Conservation (phyloP, 2,113 vertebrate species). For the Plectropomus leopardus region DNA sequence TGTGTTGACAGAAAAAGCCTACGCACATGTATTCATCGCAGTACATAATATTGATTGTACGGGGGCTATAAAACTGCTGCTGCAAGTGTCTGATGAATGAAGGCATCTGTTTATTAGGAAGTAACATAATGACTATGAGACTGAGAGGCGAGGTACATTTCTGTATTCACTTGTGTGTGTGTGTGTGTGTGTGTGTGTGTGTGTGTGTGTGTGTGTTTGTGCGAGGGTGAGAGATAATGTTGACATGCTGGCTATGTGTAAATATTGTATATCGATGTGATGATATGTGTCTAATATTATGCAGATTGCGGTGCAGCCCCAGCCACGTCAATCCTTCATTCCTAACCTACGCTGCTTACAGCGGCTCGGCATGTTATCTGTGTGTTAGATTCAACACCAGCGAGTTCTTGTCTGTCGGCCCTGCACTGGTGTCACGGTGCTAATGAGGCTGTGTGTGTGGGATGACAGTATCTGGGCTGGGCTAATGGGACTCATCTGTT, state of each 20-base stretch:
- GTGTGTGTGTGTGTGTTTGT: conserved; percentile 51
- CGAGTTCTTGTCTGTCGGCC: conserved; percentile 73
- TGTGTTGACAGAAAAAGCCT: conserved; percentile 26
- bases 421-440: conserved; percentile 72
- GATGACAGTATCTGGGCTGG: conserved; percentile 81
- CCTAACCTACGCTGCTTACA: conserved; percentile 54
- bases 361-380: conserved; percentile 70
- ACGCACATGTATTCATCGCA: conserved; percentile 19
- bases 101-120: conserved; percentile 75
- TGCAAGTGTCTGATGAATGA: conserved; percentile 74
- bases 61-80: conserved; percentile 58
- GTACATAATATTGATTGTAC: conserved; percentile 67
- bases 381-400: conserved; percentile 77
- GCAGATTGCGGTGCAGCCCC: conserved; percentile 59
- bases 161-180: conserved; percentile 53
- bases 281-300: conserved; percentile 70
- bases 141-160: conserved; percentile 41
- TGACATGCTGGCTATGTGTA: conserved; percentile 68
- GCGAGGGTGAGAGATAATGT: conserved; percentile 51
- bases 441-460: conserved; percentile 82
- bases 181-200: conserved; percentile 41
- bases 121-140: conserved; percentile 63
- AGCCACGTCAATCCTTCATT: conserved; percentile 71
- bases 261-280: conserved; percentile 56
- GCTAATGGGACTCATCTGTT: conserved; percentile 86